Percentiles rank a stretch among this genome's conserved stretches.
Conservation (phyloP, 2,113 vertebrate genomes). For the Anguilla rostrata region DNA sequence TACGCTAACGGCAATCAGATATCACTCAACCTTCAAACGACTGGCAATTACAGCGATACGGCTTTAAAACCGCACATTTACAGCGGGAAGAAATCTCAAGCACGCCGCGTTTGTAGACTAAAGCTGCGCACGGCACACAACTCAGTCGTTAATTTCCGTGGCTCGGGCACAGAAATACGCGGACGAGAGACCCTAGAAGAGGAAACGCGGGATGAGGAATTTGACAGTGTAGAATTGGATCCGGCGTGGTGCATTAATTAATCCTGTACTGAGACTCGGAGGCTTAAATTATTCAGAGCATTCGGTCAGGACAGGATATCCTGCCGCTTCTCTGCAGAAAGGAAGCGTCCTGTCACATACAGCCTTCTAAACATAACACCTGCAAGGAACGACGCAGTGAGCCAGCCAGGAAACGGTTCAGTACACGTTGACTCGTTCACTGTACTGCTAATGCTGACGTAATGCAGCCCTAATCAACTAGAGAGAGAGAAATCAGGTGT, state of each 20-base stretch:
- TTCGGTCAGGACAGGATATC: background rate
- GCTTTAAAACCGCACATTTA: background rate
- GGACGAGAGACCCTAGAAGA: background rate
- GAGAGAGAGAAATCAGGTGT: background rate
- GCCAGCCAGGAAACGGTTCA: background rate
- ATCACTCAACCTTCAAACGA: background rate
- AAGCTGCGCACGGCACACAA: background rate
- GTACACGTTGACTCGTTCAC: background rate
- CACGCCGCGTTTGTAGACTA: background rate
- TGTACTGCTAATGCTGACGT: background rate
- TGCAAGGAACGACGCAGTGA: background rate
- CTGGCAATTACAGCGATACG: background rate
- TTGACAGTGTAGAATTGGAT: background rate
- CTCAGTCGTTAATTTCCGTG: background rate
- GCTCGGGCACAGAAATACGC: background rate
- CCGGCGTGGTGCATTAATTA: background rate
- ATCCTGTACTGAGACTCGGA: background rate
- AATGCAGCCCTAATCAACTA: background rate
- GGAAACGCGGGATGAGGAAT: background rate
- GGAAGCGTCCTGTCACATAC: background rate
- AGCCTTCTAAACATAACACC: background rate
- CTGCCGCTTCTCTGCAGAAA: background rate
- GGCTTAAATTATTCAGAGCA: background rate
- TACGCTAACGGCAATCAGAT: background rate
- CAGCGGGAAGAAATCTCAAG: background rate